Evolutionary conservation across 1,140 invertebrate genomes (phyloP), one percentile per base, ranked within the genome.

Genomic region (Pentalonia nigronervosa): DNA sequence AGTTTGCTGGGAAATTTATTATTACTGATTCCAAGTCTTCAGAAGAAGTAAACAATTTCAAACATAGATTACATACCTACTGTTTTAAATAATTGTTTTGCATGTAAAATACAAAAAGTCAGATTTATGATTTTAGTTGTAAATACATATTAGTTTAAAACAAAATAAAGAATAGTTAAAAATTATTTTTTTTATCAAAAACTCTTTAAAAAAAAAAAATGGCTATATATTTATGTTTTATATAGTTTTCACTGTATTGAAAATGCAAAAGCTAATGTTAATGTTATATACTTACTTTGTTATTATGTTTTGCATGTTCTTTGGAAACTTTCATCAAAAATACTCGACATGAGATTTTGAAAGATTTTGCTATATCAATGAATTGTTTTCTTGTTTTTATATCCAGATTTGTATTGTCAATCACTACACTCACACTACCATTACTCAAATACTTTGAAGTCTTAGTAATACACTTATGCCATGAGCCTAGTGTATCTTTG

Each of bases 361-460:
- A 95, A 87, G 97, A 96, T 94, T 96, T 96, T 0, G 98, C 98
- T 17, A 97, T 94, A 0, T 96, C 95, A 14, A 98, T 95, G 95
- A 97, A 99, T 94, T 97, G 96, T 88, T 96, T 95, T 93, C 98
- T 96, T 0, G 97, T 97, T 91, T 97, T 96, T 60, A 95, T 95
- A 95, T 99, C 97, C 0, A 98, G 97, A 96, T 99, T 99, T 1
- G 98, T 99, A 95, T 99, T 99, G 95, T 99, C 99, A 36, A 99
- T 96, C 36, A 99, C 97, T 0, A 98, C 98, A 95, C 96, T 97
- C 36, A 45, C 6, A 94, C 97, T 97, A 11, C 97, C 97, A 94
- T 95, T 95, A 94, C 96, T 94, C 2, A 98, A 95, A 84, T 95
- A 95, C 90, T 95, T 96, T 91, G 96, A 96, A 67, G 97, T 95